phyloP scores from a whole-genome alignment of 2,113 vertebrate genomes.

The Indicator maculatus region DNA sequence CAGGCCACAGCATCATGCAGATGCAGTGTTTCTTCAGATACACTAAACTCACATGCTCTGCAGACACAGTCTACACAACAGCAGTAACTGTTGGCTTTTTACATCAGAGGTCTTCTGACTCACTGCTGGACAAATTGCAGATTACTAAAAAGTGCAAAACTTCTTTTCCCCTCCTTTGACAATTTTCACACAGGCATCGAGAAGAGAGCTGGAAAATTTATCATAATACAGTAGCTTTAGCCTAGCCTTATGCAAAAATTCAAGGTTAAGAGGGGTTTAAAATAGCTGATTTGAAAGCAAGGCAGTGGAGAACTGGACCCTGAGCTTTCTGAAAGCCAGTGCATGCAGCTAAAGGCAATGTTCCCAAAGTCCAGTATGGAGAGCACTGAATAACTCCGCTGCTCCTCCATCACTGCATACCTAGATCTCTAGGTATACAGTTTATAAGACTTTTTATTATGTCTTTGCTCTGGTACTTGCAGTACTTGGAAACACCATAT shows the following conservation, averaged over 20 bases:
- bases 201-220: not conserved
- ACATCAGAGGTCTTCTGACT: not conserved
- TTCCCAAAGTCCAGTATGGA: not conserved
- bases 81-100: not conserved
- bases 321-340: constrained; percentile 43
- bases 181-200: not conserved
- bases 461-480: not conserved
- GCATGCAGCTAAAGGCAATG: constrained; percentile 50
- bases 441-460: not conserved
- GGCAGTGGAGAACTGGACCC: constrained; percentile 46
- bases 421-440: not conserved
- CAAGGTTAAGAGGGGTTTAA: not conserved
- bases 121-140: not conserved
- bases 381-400: not conserved
- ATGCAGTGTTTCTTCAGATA: not conserved
- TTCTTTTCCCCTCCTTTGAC: not conserved
- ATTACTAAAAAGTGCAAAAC: not conserved
- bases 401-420: not conserved
- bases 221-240: not conserved
- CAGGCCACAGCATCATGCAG: not conserved
- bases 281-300: not conserved
- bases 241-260: not conserved
- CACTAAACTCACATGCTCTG: fast-evolving
- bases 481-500: not conserved
- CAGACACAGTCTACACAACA: not conserved